phyloP scores from a whole-genome alignment of 2,113 vertebrate species.

The Psittacara wagleri region DNA sequence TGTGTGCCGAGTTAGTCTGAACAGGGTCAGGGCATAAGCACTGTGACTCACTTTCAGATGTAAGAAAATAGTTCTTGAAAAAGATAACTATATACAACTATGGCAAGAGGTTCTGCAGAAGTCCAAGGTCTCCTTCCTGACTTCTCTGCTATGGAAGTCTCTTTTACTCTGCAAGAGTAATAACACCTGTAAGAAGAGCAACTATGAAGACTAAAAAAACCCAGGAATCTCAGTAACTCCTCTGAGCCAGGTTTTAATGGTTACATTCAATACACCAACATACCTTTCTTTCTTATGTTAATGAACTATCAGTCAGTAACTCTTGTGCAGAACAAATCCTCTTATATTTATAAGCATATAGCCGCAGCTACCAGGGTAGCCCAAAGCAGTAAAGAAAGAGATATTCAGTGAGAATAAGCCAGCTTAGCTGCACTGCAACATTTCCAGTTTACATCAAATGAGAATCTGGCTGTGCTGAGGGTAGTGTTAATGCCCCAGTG shows the following conservation, averaged over 20 bases:
- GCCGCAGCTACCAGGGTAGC: neutral
- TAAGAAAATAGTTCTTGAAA: neutral
- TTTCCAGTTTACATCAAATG: neutral
- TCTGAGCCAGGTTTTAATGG: neutral
- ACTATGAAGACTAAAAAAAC: neutral
- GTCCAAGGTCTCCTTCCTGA: neutral
- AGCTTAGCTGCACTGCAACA: neutral
- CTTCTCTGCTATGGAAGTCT: neutral
- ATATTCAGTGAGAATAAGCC: neutral
- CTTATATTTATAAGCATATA: neutral
- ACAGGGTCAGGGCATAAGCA: neutral
- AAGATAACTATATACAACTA: neutral
- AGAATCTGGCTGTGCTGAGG: neutral
- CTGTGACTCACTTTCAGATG: neutral
- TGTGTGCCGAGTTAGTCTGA: neutral
- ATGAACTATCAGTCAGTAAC: neutral
- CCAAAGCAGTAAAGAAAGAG: neutral
- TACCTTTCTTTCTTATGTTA: neutral
- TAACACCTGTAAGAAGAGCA: neutral
- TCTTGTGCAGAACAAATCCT: slow-evolving; percentile 4
- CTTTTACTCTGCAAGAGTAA: neutral
- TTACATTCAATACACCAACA: neutral
- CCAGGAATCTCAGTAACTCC: neutral
- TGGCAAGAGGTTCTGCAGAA: neutral
- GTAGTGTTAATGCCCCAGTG: neutral